These are phyloP conservation scores for Ictalurus furcatus DNA, from an alignment of 2,113 vertebrate genomes.

Conservation along the genomic window DNA sequence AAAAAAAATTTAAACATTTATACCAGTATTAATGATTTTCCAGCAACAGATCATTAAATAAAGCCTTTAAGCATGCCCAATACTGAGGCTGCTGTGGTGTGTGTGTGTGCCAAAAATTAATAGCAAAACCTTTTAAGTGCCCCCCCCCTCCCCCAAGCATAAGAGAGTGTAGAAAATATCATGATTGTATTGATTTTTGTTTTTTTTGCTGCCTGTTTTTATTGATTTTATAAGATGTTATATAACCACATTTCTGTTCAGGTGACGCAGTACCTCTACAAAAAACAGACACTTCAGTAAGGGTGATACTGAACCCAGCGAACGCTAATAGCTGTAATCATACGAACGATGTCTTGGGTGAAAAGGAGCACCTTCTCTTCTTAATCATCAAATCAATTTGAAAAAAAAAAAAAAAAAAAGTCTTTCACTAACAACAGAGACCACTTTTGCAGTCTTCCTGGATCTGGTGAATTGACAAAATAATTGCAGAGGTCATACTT, in stretches of 20 bases:
- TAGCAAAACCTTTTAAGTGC: too few relatives aligned
- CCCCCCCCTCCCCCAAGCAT: too few relatives aligned
- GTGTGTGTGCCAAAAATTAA: too few relatives aligned
- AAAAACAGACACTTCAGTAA: neutral
- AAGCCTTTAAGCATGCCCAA: too few relatives aligned
- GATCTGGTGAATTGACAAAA: neutral
- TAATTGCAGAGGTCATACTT: neutral
- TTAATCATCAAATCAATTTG: neutral
- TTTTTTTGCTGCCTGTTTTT: neutral
- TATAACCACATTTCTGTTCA: neutral
- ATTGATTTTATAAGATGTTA: too few relatives aligned
- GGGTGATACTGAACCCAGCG: too few relatives aligned
- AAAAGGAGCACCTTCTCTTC: neutral
- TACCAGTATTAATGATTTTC: too few relatives aligned
- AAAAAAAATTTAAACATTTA: too few relatives aligned
- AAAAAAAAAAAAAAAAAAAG: neutral
- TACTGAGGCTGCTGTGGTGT: too few relatives aligned
- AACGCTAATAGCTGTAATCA: slow-evolving; percentile 35
- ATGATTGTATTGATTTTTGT: neutral
- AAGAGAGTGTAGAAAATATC: neutral
- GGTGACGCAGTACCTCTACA: fast-evolving
- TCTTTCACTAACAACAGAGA: neutral
- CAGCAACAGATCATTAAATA: too few relatives aligned
- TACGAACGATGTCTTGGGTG: neutral
- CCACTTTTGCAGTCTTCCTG: neutral